Conservation (phyloP, 2,888 invertebrate species). For the Campoplex capitator region DNA sequence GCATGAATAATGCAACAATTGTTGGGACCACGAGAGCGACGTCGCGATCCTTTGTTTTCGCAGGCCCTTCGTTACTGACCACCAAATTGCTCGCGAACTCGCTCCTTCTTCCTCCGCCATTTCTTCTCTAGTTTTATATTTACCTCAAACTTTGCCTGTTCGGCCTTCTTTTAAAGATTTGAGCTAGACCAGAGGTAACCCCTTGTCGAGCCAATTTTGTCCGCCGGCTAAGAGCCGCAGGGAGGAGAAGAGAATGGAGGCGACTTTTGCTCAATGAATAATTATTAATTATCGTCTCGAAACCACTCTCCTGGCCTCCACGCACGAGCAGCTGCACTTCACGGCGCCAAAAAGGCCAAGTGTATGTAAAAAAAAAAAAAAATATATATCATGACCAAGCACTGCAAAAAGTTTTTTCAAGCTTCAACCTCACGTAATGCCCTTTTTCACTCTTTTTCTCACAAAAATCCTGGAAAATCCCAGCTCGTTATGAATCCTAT, state of each 20-base stretch:
- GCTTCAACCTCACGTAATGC: background rate
- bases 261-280: constrained; percentile 67
- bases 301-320: constrained; percentile 37
- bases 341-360: constrained; percentile 16
- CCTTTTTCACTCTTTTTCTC: background rate
- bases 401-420: background rate
- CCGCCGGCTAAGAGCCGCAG: constrained; percentile 3
- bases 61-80: constrained; percentile 78
- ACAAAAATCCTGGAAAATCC: background rate
- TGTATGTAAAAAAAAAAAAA: constrained; percentile 22
- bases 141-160: constrained; percentile 51
- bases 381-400: background rate
- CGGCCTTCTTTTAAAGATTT: constrained; percentile 53
- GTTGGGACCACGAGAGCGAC: constrained; percentile 67
- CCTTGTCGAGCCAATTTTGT: constrained; percentile 36
- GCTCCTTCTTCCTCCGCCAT: constrained; percentile 29
- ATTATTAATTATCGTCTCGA: constrained; percentile 77
- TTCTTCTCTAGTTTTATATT: constrained; percentile 61
- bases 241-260: background rate
- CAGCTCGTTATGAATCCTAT: background rate
- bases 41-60: constrained; percentile 76
- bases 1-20: constrained; percentile 81
- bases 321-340: constrained; percentile 73
- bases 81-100: constrained; percentile 79
- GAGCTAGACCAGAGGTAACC: constrained; percentile 13